Evolutionary conservation across 2,888 invertebrate species (phyloP).

Genomic region (Iphiclides podalirius): DNA sequence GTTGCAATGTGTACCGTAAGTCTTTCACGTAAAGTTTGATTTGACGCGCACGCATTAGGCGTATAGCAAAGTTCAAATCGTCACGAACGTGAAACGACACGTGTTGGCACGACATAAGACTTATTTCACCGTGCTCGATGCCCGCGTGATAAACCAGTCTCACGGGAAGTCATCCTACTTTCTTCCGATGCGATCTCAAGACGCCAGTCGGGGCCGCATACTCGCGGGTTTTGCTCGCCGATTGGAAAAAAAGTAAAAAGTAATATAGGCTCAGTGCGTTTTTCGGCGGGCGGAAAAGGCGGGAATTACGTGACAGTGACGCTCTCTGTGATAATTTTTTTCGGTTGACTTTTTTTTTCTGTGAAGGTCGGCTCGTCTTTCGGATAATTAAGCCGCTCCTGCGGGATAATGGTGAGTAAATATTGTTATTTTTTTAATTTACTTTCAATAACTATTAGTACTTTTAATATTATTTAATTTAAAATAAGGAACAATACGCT

Average conservation of each 20-base stretch:
- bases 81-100: not conserved
- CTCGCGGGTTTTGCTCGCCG: slow-evolving; percentile 34
- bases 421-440: no score
- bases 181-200: slow-evolving; percentile 43
- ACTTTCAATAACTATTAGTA: no score
- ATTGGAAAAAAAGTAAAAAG: slow-evolving; percentile 41
- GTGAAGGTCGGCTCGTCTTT: no score
- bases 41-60: not conserved
- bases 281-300: slow-evolving; percentile 26
- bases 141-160: slow-evolving; percentile 7
- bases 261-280: no score
- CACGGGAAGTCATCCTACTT: slow-evolving; percentile 58
- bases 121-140: not conserved
- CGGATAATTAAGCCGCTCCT: no score
- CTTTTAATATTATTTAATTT: no score
- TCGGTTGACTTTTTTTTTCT: slow-evolving; percentile 25
- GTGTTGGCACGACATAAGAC: slow-evolving; percentile 5
- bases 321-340: slow-evolving; percentile 35
- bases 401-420: no score
- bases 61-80: not conserved
- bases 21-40: not conserved
- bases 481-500: no score
- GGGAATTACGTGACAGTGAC: slow-evolving; percentile 40
- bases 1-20: slow-evolving; percentile 12
- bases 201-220: slow-evolving; percentile 35